A percentile compares a stretch with the other conserved stretches of the same genome.
Conservation (phyloP, 2,888 invertebrate species). For the Coelinius sp. region DNA sequence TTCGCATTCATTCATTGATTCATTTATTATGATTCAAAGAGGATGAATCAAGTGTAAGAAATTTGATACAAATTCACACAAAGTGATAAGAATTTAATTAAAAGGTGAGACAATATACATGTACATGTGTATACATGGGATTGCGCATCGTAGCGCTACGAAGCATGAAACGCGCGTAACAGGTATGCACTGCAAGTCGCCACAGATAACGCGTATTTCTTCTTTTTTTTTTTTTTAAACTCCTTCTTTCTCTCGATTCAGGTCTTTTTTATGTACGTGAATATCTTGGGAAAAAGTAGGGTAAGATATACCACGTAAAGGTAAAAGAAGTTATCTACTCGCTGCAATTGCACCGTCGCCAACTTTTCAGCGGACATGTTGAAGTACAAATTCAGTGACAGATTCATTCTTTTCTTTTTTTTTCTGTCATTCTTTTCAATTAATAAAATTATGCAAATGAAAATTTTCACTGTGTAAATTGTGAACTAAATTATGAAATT, state of each 20-base stretch:
- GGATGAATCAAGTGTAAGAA: too few species aligned
- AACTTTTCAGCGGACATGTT: constrained; percentile 5
- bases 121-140: not conserved
- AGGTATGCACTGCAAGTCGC: constrained; percentile 44
- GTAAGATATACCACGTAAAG: constrained; percentile 3
- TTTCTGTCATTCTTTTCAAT: not conserved
- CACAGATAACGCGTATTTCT: not conserved
- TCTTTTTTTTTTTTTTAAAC: not conserved
- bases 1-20: too few species aligned
- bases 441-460: not conserved
- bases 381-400: not conserved
- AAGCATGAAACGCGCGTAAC: constrained; percentile 49
- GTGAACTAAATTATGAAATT: not conserved
- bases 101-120: not conserved
- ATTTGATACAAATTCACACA: not conserved
- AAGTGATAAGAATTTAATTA: not conserved
- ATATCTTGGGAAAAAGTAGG: constrained; percentile 32
- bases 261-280: not conserved
- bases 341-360: not conserved
- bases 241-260: not conserved
- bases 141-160: constrained; percentile 32
- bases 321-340: not conserved
- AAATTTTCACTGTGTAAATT: not conserved
- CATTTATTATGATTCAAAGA: too few species aligned
- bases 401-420: not conserved